Evolutionary conservation across 2,113 vertebrate genomes (phyloP), one percentile per base, ranked within the genome.

Genomic region (Pterophyllum scalare): DNA sequence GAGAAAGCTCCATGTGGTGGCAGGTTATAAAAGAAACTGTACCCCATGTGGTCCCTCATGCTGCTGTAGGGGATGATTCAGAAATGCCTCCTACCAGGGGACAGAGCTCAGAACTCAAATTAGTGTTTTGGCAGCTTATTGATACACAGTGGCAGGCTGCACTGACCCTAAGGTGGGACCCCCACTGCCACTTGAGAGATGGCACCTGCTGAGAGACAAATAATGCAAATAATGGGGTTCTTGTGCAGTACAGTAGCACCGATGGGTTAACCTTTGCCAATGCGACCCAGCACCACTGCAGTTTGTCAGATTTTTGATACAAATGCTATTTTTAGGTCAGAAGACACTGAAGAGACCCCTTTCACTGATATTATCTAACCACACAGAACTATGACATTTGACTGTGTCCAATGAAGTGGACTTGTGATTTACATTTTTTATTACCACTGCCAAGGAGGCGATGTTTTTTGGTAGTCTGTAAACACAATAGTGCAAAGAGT

Each of bases 161-260:
- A 3, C 24, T 57, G 33, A 89, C 75, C 81, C 75, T 59, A 24
- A 59, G 67, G 78, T 75, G 31, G 19, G 24, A 52, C 72, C 72
- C 49, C 52, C 4, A 43, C 56, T 57, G 52, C 72, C 15, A 12
- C 7, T 1, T 5, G 1, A 13, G 26, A 57, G 52, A 22, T 4
- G 14, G 57, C 22, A 4, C 15, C 35, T 17, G 24, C 75, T 35
- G 79, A 54, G 20, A 11, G 26, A 0, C 1, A 20, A 74, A 54
- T 80, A 33, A 33, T 33, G 61, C 38, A 43, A 56, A 58, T 60
- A 75, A 38, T 62, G 3, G 12, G 1, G 26, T 12, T 43, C 19
- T 22, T 49, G 17, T 35, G 7, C 15, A 46, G 33, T 20, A 61
- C 31, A 33, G 31, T 33, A 33, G 60, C 24, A 43, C 14, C 5